phyloP scores from a whole-genome alignment of 2,888 invertebrate genomes.

The Metalampra italica region DNA sequence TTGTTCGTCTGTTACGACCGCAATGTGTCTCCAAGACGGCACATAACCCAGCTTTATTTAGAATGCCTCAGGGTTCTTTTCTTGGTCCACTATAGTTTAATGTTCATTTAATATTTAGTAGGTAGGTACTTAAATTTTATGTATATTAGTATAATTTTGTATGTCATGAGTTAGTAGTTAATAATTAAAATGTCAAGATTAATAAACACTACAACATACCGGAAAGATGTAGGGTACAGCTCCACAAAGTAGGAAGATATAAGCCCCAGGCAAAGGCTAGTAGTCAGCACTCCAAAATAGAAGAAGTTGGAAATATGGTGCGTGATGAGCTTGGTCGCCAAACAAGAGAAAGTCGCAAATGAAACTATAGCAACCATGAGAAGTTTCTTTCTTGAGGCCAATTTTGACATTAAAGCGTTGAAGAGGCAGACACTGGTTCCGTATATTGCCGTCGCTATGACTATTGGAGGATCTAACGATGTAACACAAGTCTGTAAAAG shows the following conservation, averaged over 20 bases:
- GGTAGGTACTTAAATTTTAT: not conserved
- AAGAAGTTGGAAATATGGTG: constrained; percentile 36
- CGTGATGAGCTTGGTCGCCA: constrained; percentile 10
- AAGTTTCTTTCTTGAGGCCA: constrained; percentile 15
- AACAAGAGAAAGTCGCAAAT: constrained; percentile 7
- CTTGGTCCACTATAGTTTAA: not conserved
- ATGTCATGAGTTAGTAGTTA: no score
- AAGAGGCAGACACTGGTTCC: not conserved
- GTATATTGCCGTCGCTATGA: not conserved
- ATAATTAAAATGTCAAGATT: not conserved
- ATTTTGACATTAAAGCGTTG: constrained; percentile 17
- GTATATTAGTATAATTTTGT: no score
- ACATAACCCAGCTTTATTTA: not conserved
- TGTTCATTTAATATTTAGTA: not conserved
- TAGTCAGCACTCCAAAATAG: constrained; percentile 22
- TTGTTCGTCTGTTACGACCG: no score
- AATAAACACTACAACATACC: constrained; percentile 31
- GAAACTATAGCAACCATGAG: constrained; percentile 15
- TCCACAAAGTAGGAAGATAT: constrained; percentile 44
- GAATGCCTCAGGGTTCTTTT: not conserved
- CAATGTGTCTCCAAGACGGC: no score
- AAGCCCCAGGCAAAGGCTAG: constrained; percentile 33
- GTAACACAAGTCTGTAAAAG: not conserved
- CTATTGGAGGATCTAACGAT: constrained; percentile 1
- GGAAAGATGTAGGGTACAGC: constrained; percentile 42